Evolutionary conservation across 2,113 vertebrate genomes (phyloP).

Genomic region (Ploceus nigricollis): DNA sequence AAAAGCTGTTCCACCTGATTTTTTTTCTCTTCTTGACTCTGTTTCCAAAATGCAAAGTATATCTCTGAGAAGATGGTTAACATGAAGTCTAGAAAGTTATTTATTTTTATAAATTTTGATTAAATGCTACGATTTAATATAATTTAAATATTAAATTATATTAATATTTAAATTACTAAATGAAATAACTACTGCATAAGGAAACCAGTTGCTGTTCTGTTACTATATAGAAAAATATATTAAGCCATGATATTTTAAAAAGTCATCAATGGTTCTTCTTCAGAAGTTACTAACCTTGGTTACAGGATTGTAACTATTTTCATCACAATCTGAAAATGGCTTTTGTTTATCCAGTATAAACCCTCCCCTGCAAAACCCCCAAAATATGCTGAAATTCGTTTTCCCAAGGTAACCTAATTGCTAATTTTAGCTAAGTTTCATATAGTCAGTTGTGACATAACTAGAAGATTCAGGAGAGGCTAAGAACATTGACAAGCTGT

Average conservation of each 20-base stretch:
- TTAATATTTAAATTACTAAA: too few relatives aligned
- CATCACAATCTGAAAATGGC: neutral
- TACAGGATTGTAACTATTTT: neutral
- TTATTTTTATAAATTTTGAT: neutral
- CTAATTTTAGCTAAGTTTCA: neutral
- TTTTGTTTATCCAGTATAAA: neutral
- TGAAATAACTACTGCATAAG: neutral
- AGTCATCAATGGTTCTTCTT: neutral
- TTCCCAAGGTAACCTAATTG: neutral
- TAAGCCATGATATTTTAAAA: neutral
- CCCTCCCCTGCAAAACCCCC: fast-evolving
- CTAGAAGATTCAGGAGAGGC: neutral
- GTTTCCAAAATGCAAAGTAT: neutral
- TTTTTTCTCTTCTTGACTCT: neutral
- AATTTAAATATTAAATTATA: too few relatives aligned
- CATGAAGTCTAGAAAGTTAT: neutral
- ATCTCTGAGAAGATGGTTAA: neutral
- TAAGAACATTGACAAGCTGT: neutral
- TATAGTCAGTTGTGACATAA: neutral
- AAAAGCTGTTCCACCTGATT: neutral
- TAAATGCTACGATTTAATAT: too few relatives aligned
- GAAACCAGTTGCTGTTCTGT: neutral
- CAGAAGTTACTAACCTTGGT: neutral
- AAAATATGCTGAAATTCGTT: neutral
- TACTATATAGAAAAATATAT: neutral